A percentile compares a stretch with the other conserved stretches of the same genome.
Conservation (phyloP, 2,888 invertebrate genomes). For the Diplolepis rosae region DNA sequence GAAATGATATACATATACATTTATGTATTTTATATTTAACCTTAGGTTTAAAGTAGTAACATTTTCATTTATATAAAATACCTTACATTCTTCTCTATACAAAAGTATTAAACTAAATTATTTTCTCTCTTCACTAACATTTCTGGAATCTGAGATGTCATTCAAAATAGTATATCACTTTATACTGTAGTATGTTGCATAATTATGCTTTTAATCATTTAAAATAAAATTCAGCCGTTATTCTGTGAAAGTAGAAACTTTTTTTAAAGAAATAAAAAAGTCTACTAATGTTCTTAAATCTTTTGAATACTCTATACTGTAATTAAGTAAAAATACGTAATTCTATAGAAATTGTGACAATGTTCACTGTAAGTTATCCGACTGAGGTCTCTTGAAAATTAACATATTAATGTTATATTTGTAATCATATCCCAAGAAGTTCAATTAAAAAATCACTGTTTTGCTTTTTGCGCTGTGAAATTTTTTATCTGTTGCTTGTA, state of each 20-base stretch:
- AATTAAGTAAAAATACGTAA: neutral
- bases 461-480: conserved; percentile 57
- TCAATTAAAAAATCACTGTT: neutral
- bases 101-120: conserved; percentile 30
- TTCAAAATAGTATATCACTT: neutral
- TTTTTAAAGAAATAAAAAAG: neutral
- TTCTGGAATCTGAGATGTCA: neutral
- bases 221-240: neutral
- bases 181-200: conserved; percentile 5
- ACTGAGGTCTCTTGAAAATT: neutral
- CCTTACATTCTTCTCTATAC: conserved; percentile 27
- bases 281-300: too few relatives aligned
- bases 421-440: neutral
- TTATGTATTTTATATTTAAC: neutral
- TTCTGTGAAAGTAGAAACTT: neutral
- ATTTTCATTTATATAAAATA: conserved; percentile 18
- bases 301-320: neutral
- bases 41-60: neutral
- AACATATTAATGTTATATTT: neutral
- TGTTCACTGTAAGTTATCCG: neutral
- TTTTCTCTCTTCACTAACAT: neutral
- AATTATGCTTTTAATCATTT: neutral
- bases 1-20: neutral
- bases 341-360: neutral
- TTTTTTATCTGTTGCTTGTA: conserved; percentile 72